Evolutionary conservation across 1,140 invertebrate species (phyloP), one percentile per base, ranked within the genome.

Genomic region (Tachypleus tridentatus): DNA sequence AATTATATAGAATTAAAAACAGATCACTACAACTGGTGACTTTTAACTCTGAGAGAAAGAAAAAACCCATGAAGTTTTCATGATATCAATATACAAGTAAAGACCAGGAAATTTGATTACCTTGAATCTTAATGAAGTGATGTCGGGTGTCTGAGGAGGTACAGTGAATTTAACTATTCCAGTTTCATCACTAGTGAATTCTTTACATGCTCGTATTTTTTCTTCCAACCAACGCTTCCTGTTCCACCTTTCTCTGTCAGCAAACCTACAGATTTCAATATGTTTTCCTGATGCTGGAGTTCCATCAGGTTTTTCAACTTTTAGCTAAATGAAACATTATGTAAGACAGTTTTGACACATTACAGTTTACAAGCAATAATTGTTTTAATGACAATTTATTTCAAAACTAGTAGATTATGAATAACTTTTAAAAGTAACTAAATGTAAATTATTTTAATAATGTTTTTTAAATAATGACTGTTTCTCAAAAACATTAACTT

Each of bases 251-350:
- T 63, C 52, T 11, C 49, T 63, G 4, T 63, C 57, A 3, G 61
- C 49, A 8, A 57, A 66, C 4, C 68, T 67, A 10, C 63, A 66
- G 3, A 77, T 61, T 60, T 70, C 66, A n/a, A 79, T 73, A 0
- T 61, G 10, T 61, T 77, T 75, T 3, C 67, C 67, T 48, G 69
- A 57, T 3, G 75, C 74, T 29, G 74, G 74, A 29, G 57, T 70
- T 3, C 73, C 74, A 71, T 78, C 76, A 4, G 74, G 74, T 29
- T 70, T 71, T 50, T 64, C 74, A 0, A 74, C 73, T 49, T 70
- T 68, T 4, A 73, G 69, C 77, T 78, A 54, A 9, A 64, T 65
- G 63, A 51, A 64, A 84, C 29, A 29, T 29, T 29, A 29, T 2
- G 29, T 29, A 2, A 29, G 29, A 29, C 29, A 29, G 29, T 29